A percentile compares a stretch with the other conserved stretches of the same genome.
Conservation (phyloP, 2,888 invertebrate species). For the Frankliniella fusca region DNA sequence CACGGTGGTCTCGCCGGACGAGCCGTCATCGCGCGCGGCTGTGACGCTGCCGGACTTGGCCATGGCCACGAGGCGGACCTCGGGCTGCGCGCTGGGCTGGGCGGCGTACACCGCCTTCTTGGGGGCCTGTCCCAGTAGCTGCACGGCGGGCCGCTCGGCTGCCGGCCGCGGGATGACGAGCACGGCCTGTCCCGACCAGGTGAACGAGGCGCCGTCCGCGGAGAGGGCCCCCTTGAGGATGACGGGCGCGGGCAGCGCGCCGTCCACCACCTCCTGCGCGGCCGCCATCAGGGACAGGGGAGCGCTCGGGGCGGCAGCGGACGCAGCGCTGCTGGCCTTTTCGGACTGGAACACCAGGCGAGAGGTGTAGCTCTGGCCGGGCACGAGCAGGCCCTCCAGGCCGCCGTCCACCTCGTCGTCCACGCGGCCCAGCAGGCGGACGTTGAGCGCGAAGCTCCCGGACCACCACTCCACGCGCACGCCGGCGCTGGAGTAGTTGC, state of each 20-base stretch:
- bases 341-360: not conserved
- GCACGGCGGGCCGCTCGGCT: not conserved
- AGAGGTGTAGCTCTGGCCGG: not conserved
- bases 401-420: not conserved
- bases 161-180: conserved; percentile 32
- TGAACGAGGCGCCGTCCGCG: conserved; percentile 35
- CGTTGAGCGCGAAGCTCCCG: conserved; percentile 29
- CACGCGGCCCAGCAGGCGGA: not conserved
- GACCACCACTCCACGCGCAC: conserved; percentile 28
- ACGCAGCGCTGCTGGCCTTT: not conserved
- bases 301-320: not conserved
- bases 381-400: not conserved
- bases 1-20: conserved; percentile 1
- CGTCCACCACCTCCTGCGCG: conserved; percentile 12
- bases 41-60: not conserved
- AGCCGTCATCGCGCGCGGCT: not conserved
- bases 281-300: not conserved
- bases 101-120: not conserved
- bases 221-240: conserved; percentile 37
- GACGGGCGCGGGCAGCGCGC: conserved; percentile 32
- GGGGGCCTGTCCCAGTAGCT: not conserved
- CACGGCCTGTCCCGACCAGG: conserved; percentile 36
- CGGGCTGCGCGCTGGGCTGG: not conserved
- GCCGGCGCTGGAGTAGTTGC: conserved; percentile 26
- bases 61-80: not conserved